phyloP scores from a whole-genome alignment of 2,888 invertebrate genomes.

The Andricus curvator region DNA sequence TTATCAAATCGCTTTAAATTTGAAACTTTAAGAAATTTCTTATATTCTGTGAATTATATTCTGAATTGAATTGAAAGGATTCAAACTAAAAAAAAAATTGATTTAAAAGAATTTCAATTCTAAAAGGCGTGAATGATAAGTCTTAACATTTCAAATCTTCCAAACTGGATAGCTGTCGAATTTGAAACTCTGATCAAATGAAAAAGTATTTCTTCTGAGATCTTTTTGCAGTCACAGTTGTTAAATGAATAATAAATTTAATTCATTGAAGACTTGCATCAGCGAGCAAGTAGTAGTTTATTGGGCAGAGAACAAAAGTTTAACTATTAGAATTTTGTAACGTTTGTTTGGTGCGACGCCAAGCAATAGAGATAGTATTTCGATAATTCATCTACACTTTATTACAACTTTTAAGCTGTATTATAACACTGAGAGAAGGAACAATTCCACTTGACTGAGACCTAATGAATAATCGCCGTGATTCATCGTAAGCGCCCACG shows the following conservation, averaged over 20 bases:
- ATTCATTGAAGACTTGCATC: slow-evolving; percentile 23
- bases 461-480: slow-evolving; percentile 29
- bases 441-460: slow-evolving; percentile 34
- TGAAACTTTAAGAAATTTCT: too few species aligned
- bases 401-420: slow-evolving; percentile 21
- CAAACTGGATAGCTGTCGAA: not conserved
- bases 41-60: too few species aligned
- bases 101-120: too few species aligned
- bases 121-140: too few species aligned
- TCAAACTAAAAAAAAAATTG: too few species aligned
- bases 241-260: slow-evolving; percentile 3
- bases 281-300: slow-evolving; percentile 35
- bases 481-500: slow-evolving; percentile 21
- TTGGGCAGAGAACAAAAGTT: not conserved
- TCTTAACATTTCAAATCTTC: too few species aligned
- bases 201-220: not conserved
- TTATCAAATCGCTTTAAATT: too few species aligned
- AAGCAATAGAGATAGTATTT: slow-evolving; percentile 19
- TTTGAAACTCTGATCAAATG: not conserved
- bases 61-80: too few species aligned
- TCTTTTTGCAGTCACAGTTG: not conserved
- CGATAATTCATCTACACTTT: slow-evolving; percentile 10
- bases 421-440: slow-evolving; percentile 23
- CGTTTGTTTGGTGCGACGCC: slow-evolving; percentile 11
- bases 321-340: slow-evolving; percentile 27